A percentile compares a stretch with the other conserved stretches of the same genome.
Evolutionary conservation across 2,888 invertebrate genomes (phyloP).

Genomic region (Luperina nickerlii): DNA sequence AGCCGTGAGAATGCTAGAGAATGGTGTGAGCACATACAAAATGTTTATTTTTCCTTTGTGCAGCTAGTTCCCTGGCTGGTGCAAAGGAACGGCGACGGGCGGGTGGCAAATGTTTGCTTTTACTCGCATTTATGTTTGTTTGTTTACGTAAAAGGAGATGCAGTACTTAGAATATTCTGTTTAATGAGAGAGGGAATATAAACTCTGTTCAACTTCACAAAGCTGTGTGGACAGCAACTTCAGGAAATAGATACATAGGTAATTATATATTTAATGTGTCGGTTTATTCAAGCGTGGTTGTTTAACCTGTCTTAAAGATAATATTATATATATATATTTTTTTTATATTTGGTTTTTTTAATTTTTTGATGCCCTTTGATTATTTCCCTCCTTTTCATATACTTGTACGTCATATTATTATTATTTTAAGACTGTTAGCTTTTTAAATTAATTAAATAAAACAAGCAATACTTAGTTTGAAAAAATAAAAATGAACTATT

Average conservation of each 20-base stretch:
- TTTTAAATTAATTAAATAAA: too few species aligned
- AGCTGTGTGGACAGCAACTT: neutral
- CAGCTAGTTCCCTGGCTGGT: slow-evolving; percentile 64
- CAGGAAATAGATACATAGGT: neutral
- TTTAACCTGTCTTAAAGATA: too few species aligned
- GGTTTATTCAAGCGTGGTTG: too few species aligned
- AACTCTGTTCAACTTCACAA: neutral
- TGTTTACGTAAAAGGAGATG: slow-evolving; percentile 51
- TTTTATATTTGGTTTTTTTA: too few species aligned
- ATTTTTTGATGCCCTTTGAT: too few species aligned
- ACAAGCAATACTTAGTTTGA: too few species aligned
- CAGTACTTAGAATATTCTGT: slow-evolving; percentile 33
- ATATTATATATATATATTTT: too few species aligned
- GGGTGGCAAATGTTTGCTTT: slow-evolving; percentile 50
- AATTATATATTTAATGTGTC: too few species aligned
- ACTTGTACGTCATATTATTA: too few species aligned
- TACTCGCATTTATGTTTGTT: slow-evolving; percentile 54
- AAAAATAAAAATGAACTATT: too few species aligned
- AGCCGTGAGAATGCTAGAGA: slow-evolving; percentile 71
- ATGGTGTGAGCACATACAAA: slow-evolving; percentile 75
- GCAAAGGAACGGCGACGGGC: slow-evolving; percentile 54
- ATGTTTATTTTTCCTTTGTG: slow-evolving; percentile 75
- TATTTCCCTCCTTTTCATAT: too few species aligned
- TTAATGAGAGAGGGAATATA: slow-evolving; percentile 30
- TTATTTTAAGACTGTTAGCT: too few species aligned